Evolutionary conservation across 2,888 invertebrate genomes (phyloP).

Genomic region (Ligdia adustata): DNA sequence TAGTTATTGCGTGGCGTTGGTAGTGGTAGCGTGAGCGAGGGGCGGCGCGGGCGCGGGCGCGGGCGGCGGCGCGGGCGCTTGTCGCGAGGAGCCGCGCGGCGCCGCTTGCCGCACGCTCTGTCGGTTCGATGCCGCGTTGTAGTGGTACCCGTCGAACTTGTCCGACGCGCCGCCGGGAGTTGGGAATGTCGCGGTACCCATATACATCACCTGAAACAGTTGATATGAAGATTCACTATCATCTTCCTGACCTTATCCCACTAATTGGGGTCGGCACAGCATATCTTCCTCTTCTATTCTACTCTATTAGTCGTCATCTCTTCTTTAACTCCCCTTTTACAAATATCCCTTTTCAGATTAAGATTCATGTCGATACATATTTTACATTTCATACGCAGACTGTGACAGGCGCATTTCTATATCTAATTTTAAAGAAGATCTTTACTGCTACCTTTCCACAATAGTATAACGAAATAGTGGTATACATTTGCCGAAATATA

Average conservation of each 20-base stretch:
- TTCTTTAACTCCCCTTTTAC: too few species aligned
- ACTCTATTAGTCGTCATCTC: not conserved
- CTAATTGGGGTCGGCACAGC: too few species aligned
- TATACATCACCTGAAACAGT: slow-evolving; percentile 70
- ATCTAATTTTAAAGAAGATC: too few species aligned
- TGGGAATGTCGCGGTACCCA: slow-evolving; percentile 76
- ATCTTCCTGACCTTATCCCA: too few species aligned
- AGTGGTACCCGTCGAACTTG: slow-evolving; percentile 78
- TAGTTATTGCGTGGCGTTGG: slow-evolving; percentile 56
- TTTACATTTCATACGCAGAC: too few species aligned
- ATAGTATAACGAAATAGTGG: too few species aligned
- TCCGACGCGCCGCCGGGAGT: slow-evolving; percentile 50
- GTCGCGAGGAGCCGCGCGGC: slow-evolving; percentile 51
- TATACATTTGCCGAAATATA: too few species aligned
- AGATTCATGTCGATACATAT: too few species aligned
- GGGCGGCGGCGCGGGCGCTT: slow-evolving; percentile 45
- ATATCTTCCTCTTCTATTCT: too few species aligned
- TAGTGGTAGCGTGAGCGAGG: slow-evolving; percentile 53
- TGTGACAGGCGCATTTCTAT: too few species aligned
- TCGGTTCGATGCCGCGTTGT: slow-evolving; percentile 75
- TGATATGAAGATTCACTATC: not conserved
- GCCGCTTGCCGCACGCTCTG: slow-evolving; percentile 68
- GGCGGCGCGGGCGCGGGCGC: slow-evolving; percentile 52
- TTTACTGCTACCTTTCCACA: too few species aligned
- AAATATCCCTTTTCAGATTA: too few species aligned